Evolutionary conservation across 2,113 vertebrate genomes (phyloP), one percentile per base, ranked within the genome.

Genomic region (Anguilla rostrata): DNA sequence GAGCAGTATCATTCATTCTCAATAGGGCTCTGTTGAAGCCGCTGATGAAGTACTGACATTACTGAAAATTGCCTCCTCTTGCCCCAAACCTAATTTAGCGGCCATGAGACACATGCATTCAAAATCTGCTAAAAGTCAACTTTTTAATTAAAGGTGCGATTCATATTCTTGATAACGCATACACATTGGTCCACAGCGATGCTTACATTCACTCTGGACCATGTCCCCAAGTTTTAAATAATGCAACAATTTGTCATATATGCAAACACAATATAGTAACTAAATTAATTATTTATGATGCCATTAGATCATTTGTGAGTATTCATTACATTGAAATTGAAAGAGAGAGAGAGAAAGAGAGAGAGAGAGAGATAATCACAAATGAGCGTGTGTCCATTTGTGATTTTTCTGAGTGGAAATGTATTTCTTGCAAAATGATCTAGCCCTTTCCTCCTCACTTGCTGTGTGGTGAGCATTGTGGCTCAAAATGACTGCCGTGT

Each of bases 121-220:
- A 16, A 60, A 60, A 46, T 78, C 66, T 83, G 34, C 56, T 82
- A 66, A 71, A 82, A 71, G 57, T 39, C 34, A 75, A 53, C 63
- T 75, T 78, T 86, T 83, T 86, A 83, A 86, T 83, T 83, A 78
- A 86, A 83, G 41, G 81, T 39, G 71, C 63, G 78, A 82, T 78
- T 86, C 40, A 86, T 83, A 83, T 78, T 86, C 80, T 43, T 83
- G 78, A 86, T 20, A 81, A 81, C 3, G 40, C 60, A 86, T 81
- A 39, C 78, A 43, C 63, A 86, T 86, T 86, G 34, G 20, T 43
- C 18, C 40, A 49, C 22, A 60, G 39, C 18, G 22, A 66, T 34
- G 60, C 60, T 26, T 22, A 26, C 22, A 26, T 26, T 66, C 60
- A 66, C 60, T 60, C 57, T 66, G 60, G 0, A 66, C 22, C 26